Evolutionary conservation across 2,113 vertebrate genomes (phyloP), one percentile per base, ranked within the genome.

Genomic region (Calyptommatus sinebrachiatus): DNA sequence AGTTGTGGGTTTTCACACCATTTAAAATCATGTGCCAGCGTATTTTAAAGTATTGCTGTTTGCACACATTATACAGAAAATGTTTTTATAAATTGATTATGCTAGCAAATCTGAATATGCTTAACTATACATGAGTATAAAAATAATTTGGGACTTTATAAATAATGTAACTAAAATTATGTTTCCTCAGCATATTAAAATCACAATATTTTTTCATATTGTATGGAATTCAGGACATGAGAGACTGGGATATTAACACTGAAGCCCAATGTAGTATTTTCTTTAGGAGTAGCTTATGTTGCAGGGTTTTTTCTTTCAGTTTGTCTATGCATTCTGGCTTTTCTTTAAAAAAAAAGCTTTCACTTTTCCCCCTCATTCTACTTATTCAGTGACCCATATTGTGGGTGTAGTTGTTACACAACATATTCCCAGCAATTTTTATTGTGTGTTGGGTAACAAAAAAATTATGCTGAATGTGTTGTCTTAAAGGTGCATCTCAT

Each of bases 251-350:
- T 66, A 3, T 80, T 60, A 0, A 0, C 62, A 20, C 48, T n/a
- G 76, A 80, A 76, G 62, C 79, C 81, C 0, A 0, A 71, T 78
- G 81, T 79, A 16, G 31, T 71, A 72, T 76, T 73, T 76, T 81
- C 35, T 41, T 41, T 41, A 41, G 5, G 2, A 4, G 35, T 41
- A 41, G 35, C 35, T 41, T 41, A 41, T 41, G 35, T 41, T 41
- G 12, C 24, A 85, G 1, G 72, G 45, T 79, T 57, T 12, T 57
- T 21, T 60, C 67, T 89, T 88, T 86, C 63, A 87, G 88, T 86
- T 87, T 87, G 89, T 81, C 88, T 87, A 91, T 45, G 84, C 84
- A 50, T 4, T 73, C 85, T 66, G 68, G 91, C 79, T 84, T 35
- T 82, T 57, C 31, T 82, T 41, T 4, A 41, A 41, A 41, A 41